Evolutionary conservation across 2,888 invertebrate genomes (phyloP), one percentile per base, ranked within the genome.

Genomic region (Keiferia lycopersicella): DNA sequence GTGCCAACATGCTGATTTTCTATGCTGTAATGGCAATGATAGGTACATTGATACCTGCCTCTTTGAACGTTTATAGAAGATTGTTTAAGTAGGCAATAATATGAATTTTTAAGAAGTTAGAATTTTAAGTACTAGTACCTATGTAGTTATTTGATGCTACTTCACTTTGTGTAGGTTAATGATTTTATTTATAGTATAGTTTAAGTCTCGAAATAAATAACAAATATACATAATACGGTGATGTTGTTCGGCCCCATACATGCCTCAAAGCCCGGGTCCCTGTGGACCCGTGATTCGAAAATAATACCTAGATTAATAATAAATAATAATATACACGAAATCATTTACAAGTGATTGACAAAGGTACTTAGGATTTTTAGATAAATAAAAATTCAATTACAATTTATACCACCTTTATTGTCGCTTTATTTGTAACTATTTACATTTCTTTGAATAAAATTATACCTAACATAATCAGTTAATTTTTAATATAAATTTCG

Each of bases 1-100:
- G 50, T 18, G 72, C 79, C 1, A 74, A 79, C 68, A 53, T 83
- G 39, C 69, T 74, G 0, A 82, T 86, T 64, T 11, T 74, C 2
- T 62, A 83, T 0, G 69, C 83, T 26, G 69, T 79, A 0, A 45
- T 83, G 14, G 77, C 79, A n/a, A 69, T 86, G 53, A 16, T 76
- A 1, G 84, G 84, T 0, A 71, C 76, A 6, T 48, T 86, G 10
- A 18, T 71, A 8, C 69, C 80, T 39, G 65, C 76, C 0, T 66
- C 65, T n/a, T 14, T 70, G 0, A 78, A 70, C 62, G 68, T 71
- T 45, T 59, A 68, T 26, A 74, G 67, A 38, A 69, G 70, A 60
- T 12, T 57, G n/a, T 53, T 14, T 34, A 30, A 56, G 10, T 56
- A 53, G 26, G 12, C 26, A 7, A n/a, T 8, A 34, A 34, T 34